phyloP scores from a whole-genome alignment of 2,888 invertebrate genomes.

The Ophion costatus region DNA sequence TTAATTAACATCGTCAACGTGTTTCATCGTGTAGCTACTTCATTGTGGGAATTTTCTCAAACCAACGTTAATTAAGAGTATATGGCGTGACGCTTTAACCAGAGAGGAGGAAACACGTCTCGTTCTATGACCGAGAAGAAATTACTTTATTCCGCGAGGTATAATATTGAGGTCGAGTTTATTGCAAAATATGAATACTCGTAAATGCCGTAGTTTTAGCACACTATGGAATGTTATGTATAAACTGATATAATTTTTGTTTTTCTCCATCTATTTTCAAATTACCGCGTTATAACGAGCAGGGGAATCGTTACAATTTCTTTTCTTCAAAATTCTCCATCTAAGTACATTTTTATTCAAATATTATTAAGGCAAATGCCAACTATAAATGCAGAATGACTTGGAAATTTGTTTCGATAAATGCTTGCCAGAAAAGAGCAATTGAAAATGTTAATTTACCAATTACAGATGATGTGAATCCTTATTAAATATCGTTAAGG shows the following conservation, averaged over 20 bases:
- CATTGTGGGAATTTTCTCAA: constrained; percentile 53
- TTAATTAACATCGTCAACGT: constrained; percentile 41
- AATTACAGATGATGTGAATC: too few species aligned
- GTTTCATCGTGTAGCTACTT: constrained; percentile 37
- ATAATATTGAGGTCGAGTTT: constrained; percentile 20
- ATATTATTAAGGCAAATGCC: not conserved
- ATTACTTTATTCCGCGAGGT: not conserved
- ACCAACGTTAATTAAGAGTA: constrained; percentile 42
- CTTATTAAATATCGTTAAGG: too few species aligned
- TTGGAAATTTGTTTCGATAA: not conserved
- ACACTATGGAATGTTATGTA: not conserved
- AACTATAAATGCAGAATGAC: not conserved
- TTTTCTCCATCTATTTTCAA: not conserved
- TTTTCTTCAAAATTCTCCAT: not conserved
- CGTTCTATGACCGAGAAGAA: constrained; percentile 30
- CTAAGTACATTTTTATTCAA: not conserved
- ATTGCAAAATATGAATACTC: constrained; percentile 1
- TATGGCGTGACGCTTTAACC: constrained; percentile 29
- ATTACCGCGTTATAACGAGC: not conserved
- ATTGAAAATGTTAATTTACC: too few species aligned
- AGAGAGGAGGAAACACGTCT: constrained; percentile 23
- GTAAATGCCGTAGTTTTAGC: not conserved
- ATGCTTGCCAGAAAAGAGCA: too few species aligned
- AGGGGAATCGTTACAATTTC: not conserved
- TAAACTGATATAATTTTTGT: not conserved